These are phyloP conservation scores for Drosophila auraria DNA, from an alignment of 1,140 invertebrate genomes.

Conservation along the genomic window DNA sequence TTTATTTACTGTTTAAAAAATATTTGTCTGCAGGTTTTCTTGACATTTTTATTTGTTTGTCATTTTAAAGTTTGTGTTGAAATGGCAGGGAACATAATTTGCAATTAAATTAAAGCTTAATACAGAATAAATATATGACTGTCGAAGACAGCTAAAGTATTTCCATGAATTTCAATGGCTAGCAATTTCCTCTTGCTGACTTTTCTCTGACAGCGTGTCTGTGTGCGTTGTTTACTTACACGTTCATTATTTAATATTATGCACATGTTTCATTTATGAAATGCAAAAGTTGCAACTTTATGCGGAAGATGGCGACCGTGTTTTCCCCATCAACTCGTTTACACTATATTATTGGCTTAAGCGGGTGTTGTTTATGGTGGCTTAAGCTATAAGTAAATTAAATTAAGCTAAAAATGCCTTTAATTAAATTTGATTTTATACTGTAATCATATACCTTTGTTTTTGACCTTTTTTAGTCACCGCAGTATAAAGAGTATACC, in stretches of 20 bases:
- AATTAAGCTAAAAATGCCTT: too few relatives aligned
- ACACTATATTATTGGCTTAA: background rate
- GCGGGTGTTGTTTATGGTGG: too few relatives aligned
- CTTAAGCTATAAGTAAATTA: background rate
- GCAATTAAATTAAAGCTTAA: constrained; percentile 66
- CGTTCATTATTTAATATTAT: constrained; percentile 70
- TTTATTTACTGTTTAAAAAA: background rate
- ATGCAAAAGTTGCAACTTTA: constrained; percentile 74
- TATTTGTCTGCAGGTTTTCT: background rate
- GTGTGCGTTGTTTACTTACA: constrained; percentile 58
- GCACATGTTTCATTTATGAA: constrained; percentile 83
- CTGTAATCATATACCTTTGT: background rate
- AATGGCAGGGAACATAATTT: constrained; percentile 47
- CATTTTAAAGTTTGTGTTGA: background rate
- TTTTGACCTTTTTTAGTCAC: background rate
- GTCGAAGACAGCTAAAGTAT: background rate
- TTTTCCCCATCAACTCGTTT: background rate
- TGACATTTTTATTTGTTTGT: too few relatives aligned
- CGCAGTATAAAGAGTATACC: constrained; percentile 7
- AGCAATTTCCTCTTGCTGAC: constrained; percentile 30
- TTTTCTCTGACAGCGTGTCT: constrained; percentile 28
- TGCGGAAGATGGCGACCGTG: constrained; percentile 30
- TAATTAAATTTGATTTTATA: background rate
- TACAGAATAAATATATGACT: constrained; percentile 50
- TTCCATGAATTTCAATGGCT: constrained; percentile 67